Percentiles rank a stretch among this genome's conserved stretches.
phyloP scores from a whole-genome alignment of 2,797 vertebrate genomes.

The Brotula barbata region DNA sequence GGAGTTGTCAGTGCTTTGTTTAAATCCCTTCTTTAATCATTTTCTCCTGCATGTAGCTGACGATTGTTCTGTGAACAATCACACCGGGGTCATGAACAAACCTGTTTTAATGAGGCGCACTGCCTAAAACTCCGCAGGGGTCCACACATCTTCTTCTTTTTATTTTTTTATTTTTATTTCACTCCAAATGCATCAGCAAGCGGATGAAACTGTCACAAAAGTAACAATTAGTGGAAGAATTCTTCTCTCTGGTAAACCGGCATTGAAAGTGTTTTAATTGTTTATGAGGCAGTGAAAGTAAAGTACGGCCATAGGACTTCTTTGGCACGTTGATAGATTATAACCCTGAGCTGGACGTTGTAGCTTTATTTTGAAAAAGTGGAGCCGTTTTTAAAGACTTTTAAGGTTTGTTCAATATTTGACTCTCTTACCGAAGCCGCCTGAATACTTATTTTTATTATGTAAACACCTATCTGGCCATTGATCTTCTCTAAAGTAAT shows the following conservation, averaged over 20 bases:
- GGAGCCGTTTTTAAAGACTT: not conserved
- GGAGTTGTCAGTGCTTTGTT: constrained; percentile 49
- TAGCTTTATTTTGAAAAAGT: constrained; percentile 14
- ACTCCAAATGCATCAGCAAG: constrained; percentile 24
- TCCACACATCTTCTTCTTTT: constrained; percentile 17
- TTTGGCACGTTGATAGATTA: not conserved
- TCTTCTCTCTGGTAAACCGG: constrained; percentile 12
- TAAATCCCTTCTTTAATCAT: constrained; percentile 46
- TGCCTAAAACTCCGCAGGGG: constrained; percentile 38
- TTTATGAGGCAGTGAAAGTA: not conserved
- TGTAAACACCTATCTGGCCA: no score
- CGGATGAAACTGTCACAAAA: constrained; percentile 21
- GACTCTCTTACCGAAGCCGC: no score
- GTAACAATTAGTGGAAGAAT: constrained; percentile 21
- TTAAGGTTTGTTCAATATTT: no score
- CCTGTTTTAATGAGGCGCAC: constrained; percentile 58
- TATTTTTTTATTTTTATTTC: constrained; percentile 20
- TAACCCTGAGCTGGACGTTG: constrained; percentile 12
- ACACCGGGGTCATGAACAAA: constrained; percentile 46
- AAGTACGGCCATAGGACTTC: no score
- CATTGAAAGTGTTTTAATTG: constrained; percentile 7
- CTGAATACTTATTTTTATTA: no score
- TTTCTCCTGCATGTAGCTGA: constrained; percentile 38
- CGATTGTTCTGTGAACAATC: constrained; percentile 46
- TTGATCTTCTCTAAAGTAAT: no score